Evolutionary conservation across 1,140 invertebrate species (phyloP), one percentile per base, ranked within the genome.

Genomic region (Bacillus rossius): DNA sequence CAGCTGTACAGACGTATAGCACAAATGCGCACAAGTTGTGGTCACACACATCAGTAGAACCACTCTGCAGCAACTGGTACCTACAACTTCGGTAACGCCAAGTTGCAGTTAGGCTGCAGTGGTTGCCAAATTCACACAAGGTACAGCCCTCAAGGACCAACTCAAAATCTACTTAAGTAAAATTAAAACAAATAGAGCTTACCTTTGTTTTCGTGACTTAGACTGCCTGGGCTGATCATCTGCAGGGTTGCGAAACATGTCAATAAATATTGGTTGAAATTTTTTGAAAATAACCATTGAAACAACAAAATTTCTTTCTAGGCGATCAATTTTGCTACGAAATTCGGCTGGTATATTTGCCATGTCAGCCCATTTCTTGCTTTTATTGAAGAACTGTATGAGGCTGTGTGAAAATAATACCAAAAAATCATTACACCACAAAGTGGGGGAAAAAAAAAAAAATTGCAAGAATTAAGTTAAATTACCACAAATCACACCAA

Each of bases 281-380:
- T 96, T 95, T 67, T 95, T 91, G 70, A 94, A 99, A 59, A 97
- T 87, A 8, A 96, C 88, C 64, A 90, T 91, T 13, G 96, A 95
- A 1, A 99, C 95, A 57, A 91, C 87, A 81, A 98, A 98, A 68
- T 95, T 97, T 50, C 87, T 82, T 69, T 98, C 89, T 47, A 99
- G 73, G 57, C 85, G 82, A 49, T 92, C 87, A 49, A 99, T 89
- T 74, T 91, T 92, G 19, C 86, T 81, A 55, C 86, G 79, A 67
- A 98, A 94, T 42, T 93, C 88, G 62, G 86, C 82, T 0, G 91
- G 81, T 71, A 96, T 81, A 62, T 87, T 87, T 0, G 92, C 86
- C 94, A 99, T 97, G 65, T 96, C 92, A 43, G 89, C 86, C 96
- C 96, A 99, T 68, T 89, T 90, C 71, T 93, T 92, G 67, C 95